Percentiles rank a stretch among this genome's conserved stretches.
phyloP scores from a whole-genome alignment of 2,888 invertebrate genomes.

The Caenorhabditis auriculariae region DNA sequence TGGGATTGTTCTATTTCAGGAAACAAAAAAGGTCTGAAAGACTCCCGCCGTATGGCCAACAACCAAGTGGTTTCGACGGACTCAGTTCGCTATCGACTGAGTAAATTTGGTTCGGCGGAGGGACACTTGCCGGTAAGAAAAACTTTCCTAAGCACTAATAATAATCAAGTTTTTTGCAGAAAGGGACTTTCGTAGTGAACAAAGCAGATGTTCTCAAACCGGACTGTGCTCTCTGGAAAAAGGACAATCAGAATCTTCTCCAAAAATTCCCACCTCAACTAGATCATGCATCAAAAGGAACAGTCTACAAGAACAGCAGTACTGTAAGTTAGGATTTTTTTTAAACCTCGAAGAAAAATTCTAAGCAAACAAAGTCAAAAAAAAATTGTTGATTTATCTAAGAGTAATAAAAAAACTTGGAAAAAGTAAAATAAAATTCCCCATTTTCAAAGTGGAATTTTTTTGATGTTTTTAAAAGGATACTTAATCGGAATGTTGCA shows the following conservation, averaged over 20 bases:
- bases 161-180: constrained; percentile 32
- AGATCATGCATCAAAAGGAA: constrained; percentile 15
- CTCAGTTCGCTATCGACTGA: constrained; percentile 24
- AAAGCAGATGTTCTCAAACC: constrained; percentile 53
- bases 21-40: too few relatives aligned
- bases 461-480: too few relatives aligned
- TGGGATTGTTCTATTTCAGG: too few relatives aligned
- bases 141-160: neutral
- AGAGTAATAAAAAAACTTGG: too few relatives aligned
- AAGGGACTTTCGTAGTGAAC: constrained; percentile 60
- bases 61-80: too few relatives aligned
- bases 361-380: too few relatives aligned
- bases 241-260: constrained; percentile 62
- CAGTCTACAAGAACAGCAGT: constrained; percentile 50
- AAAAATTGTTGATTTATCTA: neutral
- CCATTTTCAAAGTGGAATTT: too few relatives aligned
- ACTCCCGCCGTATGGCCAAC: too few relatives aligned
- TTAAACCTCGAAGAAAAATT: too few relatives aligned
- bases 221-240: constrained; percentile 60
- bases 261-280: constrained; percentile 56
- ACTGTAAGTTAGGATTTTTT: constrained; percentile 17
- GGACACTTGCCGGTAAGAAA: constrained; percentile 36
- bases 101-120: constrained; percentile 37
- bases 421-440: too few relatives aligned
- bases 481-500: too few relatives aligned